A percentile compares a stretch with the other conserved stretches of the same genome.
phyloP scores from a whole-genome alignment of 2,797 vertebrate genomes.

The Hozukius guyotensis region DNA sequence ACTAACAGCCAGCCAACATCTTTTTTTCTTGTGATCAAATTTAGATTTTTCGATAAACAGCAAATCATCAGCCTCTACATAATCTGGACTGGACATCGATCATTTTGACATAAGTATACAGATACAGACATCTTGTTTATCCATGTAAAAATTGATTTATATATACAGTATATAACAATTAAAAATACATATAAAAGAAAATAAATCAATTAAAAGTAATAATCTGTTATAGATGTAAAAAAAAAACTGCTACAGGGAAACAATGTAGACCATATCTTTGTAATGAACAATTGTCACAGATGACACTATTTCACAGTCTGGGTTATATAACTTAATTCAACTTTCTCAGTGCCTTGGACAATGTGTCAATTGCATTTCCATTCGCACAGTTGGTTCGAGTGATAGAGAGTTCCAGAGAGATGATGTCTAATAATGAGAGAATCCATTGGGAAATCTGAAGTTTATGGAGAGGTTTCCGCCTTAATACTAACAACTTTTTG shows the following conservation, averaged over 20 bases:
- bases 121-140: not conserved
- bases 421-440: not conserved
- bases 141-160: not conserved
- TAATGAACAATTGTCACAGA: not conserved
- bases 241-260: not conserved
- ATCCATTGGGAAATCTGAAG: not conserved
- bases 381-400: not conserved
- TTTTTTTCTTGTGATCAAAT: not conserved
- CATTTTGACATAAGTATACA: not conserved
- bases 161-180: not conserved
- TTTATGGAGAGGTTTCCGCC: not conserved
- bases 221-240: not conserved
- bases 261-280: not conserved
- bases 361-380: not conserved
- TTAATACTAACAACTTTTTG: not conserved
- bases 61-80: not conserved
- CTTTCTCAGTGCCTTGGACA: not conserved
- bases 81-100: not conserved
- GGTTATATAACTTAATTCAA: not conserved
- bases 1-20: slow-evolving; percentile 41
- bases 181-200: not conserved
- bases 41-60: not conserved
- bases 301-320: not conserved
- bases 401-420: not conserved
- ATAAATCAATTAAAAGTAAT: not conserved